Evolutionary conservation across 2,113 vertebrate species (phyloP), one percentile per base, ranked within the genome.

Genomic region (Salvator merianae): DNA sequence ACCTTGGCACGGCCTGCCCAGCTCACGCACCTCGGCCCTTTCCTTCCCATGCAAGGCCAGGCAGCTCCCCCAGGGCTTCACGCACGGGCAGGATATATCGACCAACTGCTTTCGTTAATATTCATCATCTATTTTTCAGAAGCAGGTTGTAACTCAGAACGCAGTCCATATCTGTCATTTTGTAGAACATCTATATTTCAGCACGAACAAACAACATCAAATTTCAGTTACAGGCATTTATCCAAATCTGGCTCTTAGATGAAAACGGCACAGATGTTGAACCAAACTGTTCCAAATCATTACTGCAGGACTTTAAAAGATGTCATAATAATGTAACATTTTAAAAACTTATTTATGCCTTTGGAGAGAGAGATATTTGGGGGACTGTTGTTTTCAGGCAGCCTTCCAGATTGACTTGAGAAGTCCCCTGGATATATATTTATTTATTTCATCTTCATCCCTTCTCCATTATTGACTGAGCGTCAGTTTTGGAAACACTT

Each of bases 101-200:
- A 43, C 70, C 84, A 74, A 82, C 84, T 73, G 40, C 65, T 84
- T 75, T 65, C 85, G 82, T 91, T 89, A 93, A 90, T 90, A 91
- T 87, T 89, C 88, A 82, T 77, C 87, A 89, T 83, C 74, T 62
- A 84, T 87, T 90, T 84, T 83, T 69, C 85, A 93, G 65, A 73
- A 93, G 70, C 63, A 34, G 2, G 89, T 90, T 91, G 73, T 81
- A 81, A 91, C 91, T 92, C 91, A 88, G 88, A 77, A 89, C 9
- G 50, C 20, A 89, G 78, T 73, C 63, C 43, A 32, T 2, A 63
- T 43, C 30, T 79, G 84, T 70, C 43, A 87, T 77, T 93, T 90
- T 87, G 86, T 88, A 91, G 92, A 85, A 82, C 86, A 90, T 91
- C 0, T 0, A 81, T 82, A 91, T 90, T 92, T 81, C 90, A 93